Percentiles rank a stretch among this genome's conserved stretches.
phyloP scores from a whole-genome alignment of 30 jellyfish, hydroid and myxozoan species.

The Aurelia sp. region DNA sequence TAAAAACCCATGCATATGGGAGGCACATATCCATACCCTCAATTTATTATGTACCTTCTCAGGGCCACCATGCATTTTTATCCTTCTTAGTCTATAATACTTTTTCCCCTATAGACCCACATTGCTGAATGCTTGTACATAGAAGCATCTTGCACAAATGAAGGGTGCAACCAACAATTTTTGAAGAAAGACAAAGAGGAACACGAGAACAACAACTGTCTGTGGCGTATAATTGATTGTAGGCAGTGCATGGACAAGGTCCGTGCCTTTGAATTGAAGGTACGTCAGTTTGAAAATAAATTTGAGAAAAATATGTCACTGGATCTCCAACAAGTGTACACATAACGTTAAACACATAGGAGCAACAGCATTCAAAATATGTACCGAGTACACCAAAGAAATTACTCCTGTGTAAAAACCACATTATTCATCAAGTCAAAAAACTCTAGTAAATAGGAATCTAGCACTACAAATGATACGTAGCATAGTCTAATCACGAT shows the following conservation, averaged over 20 bases:
- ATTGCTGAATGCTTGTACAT: slow-evolving; percentile 31
- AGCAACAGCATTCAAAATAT: too few relatives aligned
- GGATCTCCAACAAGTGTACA: too few relatives aligned
- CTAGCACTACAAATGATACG: too few relatives aligned
- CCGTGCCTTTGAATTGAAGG: slow-evolving; percentile 48
- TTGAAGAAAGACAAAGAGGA: neutral
- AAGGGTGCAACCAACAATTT: slow-evolving; percentile 36
- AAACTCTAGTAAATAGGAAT: too few relatives aligned
- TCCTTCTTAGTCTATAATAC: neutral
- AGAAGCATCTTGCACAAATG: slow-evolving; percentile 16
- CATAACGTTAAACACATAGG: too few relatives aligned
- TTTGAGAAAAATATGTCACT: too few relatives aligned
- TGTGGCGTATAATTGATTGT: slow-evolving; percentile 53
- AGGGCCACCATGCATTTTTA: neutral
- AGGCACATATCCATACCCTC: too few relatives aligned
- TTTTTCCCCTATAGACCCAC: slow-evolving; percentile 31
- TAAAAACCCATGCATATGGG: too few relatives aligned
- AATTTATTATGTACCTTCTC: neutral
- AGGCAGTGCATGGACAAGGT: slow-evolving; percentile 18
- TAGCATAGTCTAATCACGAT: too few relatives aligned
- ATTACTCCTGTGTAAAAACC: too few relatives aligned
- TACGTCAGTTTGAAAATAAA: neutral
- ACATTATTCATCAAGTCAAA: too few relatives aligned
- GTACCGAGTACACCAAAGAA: too few relatives aligned
- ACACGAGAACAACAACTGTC: slow-evolving; percentile 40